Evolutionary conservation across 2,888 invertebrate species (phyloP), one percentile per base, ranked within the genome.

Genomic region (Bembecia ichneumoniformis): DNA sequence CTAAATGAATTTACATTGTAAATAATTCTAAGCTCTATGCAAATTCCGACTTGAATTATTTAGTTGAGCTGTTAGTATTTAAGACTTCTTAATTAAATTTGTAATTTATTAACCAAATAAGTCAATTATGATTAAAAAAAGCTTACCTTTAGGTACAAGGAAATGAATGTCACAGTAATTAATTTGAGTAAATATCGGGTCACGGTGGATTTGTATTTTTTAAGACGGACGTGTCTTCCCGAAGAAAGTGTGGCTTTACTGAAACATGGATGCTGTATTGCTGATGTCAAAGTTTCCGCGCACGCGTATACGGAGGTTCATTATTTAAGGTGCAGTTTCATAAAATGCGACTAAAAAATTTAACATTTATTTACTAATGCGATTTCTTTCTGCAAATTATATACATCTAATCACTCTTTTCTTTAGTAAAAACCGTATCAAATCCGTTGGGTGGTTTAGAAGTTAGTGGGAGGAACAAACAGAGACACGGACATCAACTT

Each of bases 261-360:
- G 57, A 56, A 20, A 45, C 43, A 35, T 49, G 54, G 58, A 57
- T 57, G 59, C 59, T 63, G 61, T 47, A 60, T 56, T 58, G 53
- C 54, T 55, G 62, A 63, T 67, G 62, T 66, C 66, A 64, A 63
- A 69, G 64, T 58, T 52, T 59, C 54, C 62, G 63, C 74, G 74
- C 76, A 71, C 63, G 77, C 77, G 73, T 56, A 43, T 28, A 40
- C 50, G 55, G n/a, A 10, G 46, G 47, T 50, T 50, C 14, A 36
- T 15, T 16, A 17, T 43, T 55, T 55, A 60, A 59, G 48, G 53
- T 51, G 45, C 50, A 43, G 49, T 59, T 56, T 48, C 47, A 51
- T 11, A 34, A 35, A 17, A 47, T 49, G 43, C 53, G 53, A 53
- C 54, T 54, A 7, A 28, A 28, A 28, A 28, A 1, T 28, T 7